Evolutionary conservation across 1,140 invertebrate species (phyloP).

Genomic region (Eufriesea mexicana): DNA sequence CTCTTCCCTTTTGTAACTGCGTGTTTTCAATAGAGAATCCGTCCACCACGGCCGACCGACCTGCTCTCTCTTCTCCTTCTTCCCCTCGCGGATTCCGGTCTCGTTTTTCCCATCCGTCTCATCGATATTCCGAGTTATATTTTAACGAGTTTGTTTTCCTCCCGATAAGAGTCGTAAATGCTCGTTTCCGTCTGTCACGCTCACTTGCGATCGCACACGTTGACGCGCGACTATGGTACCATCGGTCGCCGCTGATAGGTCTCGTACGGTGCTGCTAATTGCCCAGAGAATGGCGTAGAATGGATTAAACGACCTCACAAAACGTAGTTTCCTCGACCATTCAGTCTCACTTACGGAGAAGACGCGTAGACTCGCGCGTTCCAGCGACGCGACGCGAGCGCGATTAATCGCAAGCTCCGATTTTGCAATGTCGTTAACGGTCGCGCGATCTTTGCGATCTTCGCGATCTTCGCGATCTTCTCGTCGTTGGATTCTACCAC

Average conservation of each 20-base stretch:
- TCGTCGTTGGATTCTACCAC: too few species aligned
- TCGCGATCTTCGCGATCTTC: not conserved
- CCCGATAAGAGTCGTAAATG: constrained; percentile 37
- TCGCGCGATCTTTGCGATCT: not conserved
- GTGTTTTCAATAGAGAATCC: not conserved
- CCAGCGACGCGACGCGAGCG: not conserved
- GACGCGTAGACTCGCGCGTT: not conserved
- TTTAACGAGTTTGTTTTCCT: constrained; percentile 14
- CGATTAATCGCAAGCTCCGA: not conserved
- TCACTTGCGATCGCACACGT: not conserved
- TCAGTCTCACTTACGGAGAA: constrained; percentile 60
- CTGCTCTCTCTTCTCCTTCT: not conserved
- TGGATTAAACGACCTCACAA: constrained; percentile 59
- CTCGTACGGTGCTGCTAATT: constrained; percentile 45
- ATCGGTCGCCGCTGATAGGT: not conserved
- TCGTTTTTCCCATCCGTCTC: not conserved
- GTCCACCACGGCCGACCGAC: not conserved
- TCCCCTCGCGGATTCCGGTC: not conserved
- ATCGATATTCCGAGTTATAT: constrained; percentile 14
- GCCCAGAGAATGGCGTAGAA: constrained; percentile 47
- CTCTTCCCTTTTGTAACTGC: not conserved
- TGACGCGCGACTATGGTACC: not conserved
- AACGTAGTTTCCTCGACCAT: constrained; percentile 59
- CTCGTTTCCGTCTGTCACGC: constrained; percentile 41
- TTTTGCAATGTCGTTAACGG: not conserved